Base-by-base conservation (phyloP, 2,888 invertebrate genomes). In the Lasiommata megera region DNA sequence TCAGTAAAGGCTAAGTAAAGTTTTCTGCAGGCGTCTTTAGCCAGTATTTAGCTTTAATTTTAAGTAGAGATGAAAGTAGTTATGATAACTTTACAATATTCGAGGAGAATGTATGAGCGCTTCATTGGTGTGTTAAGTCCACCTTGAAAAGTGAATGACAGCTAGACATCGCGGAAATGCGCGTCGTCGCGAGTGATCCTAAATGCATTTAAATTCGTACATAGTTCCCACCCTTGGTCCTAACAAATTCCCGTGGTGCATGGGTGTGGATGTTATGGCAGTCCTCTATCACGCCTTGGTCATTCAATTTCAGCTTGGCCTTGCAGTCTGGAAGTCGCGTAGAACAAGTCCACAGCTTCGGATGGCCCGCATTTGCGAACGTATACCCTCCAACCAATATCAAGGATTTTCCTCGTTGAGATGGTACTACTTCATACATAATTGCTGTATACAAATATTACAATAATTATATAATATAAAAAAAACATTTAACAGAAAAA, bases 341-440 rank as follows among this genome's bases (percentile, higher is more conserved):
- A 11, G 65, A 64, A 34, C 69, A 70, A 3, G 36, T 16, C 62
- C 64, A 68, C 6, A 36, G 17, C 0, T 47, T 60, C 2, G 31
- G 16, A 9, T 47, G 54, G 0, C 38, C 14, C n/a, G 65, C 52
- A 0, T 51, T 18, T 3, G 65, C 60, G 52, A 65, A 74, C 1
- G 72, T 72, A 46, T 68, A 74, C 0, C 72, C 71, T 28, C 66
- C 64, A 0, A 70, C 23, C 18, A 72, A 43, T 3, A 76, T 59
- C 9, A 75, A 61, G 7, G 60, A 52, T 18, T 55, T 62, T 43
- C 66, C 64, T n/a, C 64, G 56, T 34, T 60, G 56, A 17, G 65
- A 62, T 36, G 53, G 51, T 9, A 56, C 53, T 3, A 63, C 58
- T 31, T 65, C 57, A 3, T 63, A 66, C 34, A 58, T 48, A 8